These are phyloP conservation scores for Microcebus jonahi DNA, from an alignment of 2,113 vertebrate species.

Conservation along the genomic window DNA sequence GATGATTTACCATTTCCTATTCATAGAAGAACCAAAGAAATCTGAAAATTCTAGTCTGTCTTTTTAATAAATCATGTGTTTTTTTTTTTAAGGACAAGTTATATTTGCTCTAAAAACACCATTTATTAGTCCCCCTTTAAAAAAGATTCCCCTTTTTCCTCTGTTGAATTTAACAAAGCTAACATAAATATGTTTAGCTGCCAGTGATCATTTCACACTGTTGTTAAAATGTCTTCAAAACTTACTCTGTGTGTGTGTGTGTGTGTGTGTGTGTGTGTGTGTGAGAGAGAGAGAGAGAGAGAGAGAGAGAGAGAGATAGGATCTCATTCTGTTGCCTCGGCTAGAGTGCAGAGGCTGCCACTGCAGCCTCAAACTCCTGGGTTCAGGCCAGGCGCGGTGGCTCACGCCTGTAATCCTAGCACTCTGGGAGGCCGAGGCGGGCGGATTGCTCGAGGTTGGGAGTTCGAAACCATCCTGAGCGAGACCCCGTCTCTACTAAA, in stretches of 20 bases:
- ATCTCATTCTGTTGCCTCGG: no score
- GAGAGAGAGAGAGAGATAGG: no score
- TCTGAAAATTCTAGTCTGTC: slow-evolving; percentile 5
- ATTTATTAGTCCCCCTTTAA: background rate
- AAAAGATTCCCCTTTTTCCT: background rate
- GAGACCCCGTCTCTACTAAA: no score
- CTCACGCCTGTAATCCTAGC: no score
- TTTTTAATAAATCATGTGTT: background rate
- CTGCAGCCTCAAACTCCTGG: no score
- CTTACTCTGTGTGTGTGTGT: background rate
- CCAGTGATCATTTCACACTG: background rate
- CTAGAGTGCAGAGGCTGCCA: no score
- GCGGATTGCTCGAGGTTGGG: no score
- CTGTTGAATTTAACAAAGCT: background rate
- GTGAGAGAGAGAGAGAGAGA: no score
- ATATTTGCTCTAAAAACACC: background rate
- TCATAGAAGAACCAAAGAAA: slow-evolving; percentile 71
- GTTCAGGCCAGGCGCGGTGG: no score
- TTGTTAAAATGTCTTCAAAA: slow-evolving; percentile 37
- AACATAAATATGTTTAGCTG: background rate
- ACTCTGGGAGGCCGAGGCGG: no score
- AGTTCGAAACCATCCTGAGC: no score
- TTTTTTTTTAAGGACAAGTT: slow-evolving; percentile 22
- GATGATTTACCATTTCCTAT: slow-evolving; percentile 78
- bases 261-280: no score